Evolutionary conservation across 1,140 invertebrate species (phyloP).

Genomic region (Melipona quadrifasciata): DNA sequence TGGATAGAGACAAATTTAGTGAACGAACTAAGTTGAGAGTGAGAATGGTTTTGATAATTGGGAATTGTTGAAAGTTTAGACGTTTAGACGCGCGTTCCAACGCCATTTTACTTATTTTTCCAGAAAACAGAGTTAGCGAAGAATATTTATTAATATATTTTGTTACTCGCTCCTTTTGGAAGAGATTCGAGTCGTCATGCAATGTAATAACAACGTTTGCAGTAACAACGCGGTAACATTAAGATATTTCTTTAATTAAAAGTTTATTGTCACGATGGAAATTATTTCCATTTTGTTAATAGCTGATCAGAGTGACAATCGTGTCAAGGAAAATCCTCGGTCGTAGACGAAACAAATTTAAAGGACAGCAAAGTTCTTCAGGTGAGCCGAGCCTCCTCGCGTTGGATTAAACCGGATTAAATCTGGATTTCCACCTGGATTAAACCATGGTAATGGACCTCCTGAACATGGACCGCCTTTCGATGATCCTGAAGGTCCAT

Average conservation of each 20-base stretch:
- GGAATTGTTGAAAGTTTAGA: not conserved
- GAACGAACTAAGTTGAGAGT: not conserved
- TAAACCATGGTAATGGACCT: not conserved
- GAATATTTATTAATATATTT: too few relatives aligned
- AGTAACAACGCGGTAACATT: not conserved
- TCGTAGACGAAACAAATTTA: not conserved
- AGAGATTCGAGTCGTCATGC: not conserved
- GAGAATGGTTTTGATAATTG: not conserved
- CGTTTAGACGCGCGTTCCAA: too few relatives aligned
- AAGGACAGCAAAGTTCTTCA: constrained; percentile 28
- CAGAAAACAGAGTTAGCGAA: too few relatives aligned
- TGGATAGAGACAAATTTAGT: not conserved
- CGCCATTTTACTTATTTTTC: too few relatives aligned
- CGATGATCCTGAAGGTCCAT: too few relatives aligned
- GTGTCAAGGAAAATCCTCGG: not conserved
- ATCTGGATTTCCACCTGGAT: not conserved
- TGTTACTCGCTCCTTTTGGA: not conserved
- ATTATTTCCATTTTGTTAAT: not conserved
- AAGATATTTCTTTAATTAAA: too few relatives aligned
- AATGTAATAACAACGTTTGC: too few relatives aligned
- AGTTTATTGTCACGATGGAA: not conserved
- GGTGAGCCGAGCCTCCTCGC: not conserved
- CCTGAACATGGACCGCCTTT: not conserved
- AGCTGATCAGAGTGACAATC: not conserved
- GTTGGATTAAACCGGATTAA: too few relatives aligned